Evolutionary conservation across 2,113 vertebrate species (phyloP).

Genomic region (Calonectris borealis): DNA sequence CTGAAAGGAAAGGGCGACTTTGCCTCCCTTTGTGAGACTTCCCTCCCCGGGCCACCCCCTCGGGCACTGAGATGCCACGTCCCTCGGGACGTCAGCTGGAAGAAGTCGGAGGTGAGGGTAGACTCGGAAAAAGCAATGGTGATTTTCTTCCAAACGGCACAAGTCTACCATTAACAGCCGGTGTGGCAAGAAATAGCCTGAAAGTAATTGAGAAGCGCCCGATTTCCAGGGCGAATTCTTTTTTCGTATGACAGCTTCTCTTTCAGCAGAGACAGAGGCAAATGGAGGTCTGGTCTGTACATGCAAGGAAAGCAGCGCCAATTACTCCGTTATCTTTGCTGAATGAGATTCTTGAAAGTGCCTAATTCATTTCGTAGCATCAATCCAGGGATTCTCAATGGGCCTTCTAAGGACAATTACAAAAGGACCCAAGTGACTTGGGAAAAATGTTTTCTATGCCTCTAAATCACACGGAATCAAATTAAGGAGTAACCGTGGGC

Average conservation of each 20-base stretch:
- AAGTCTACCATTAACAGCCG: background rate
- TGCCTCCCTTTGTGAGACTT: background rate
- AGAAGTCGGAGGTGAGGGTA: background rate
- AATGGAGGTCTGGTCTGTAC: background rate
- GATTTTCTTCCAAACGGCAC: background rate
- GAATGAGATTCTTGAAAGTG: background rate
- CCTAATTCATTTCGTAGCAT: background rate
- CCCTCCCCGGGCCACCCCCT: background rate
- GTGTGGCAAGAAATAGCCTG: background rate
- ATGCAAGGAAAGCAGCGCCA: background rate
- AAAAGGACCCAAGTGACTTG: background rate
- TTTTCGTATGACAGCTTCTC: background rate
- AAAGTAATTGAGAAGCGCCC: background rate
- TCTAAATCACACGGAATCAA: background rate
- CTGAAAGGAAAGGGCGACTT: background rate
- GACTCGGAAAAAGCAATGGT: background rate
- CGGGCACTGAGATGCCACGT: rapidly evolving
- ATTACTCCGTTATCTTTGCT: background rate
- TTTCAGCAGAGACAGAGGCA: background rate
- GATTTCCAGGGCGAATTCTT: background rate
- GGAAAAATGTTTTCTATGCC: background rate
- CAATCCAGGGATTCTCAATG: background rate
- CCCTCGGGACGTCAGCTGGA: background rate
- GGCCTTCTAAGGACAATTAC: background rate
- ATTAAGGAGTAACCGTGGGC: background rate